Conservation (phyloP, 2,888 invertebrate genomes). For the Watsonalla cultraria region DNA sequence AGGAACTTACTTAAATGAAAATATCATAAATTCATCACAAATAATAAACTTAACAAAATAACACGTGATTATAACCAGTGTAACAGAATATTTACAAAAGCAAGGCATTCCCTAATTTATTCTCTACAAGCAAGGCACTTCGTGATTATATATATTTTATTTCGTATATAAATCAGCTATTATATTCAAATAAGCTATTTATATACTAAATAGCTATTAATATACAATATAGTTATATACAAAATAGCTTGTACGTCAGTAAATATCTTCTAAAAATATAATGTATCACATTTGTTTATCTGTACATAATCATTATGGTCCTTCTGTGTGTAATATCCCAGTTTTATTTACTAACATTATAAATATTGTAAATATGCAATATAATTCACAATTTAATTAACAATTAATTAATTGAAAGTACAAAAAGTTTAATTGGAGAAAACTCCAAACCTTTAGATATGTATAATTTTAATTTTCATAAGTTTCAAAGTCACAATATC, state of each 20-base stretch:
- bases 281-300: slow-evolving; percentile 59
- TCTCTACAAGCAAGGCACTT: slow-evolving; percentile 54
- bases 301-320: slow-evolving; percentile 52
- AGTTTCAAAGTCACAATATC: slow-evolving; percentile 14
- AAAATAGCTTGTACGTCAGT: slow-evolving; percentile 19
- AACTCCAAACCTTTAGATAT: too few species aligned
- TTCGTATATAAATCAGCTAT: slow-evolving; percentile 18
- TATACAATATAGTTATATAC: slow-evolving; percentile 8
- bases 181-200: slow-evolving; percentile 42
- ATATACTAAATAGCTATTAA: slow-evolving; percentile 17
- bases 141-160: slow-evolving; percentile 21
- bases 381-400: slow-evolving; percentile 1
- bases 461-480: too few species aligned
- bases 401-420: too few species aligned
- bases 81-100: slow-evolving; percentile 34
- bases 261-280: slow-evolving; percentile 69
- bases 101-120: slow-evolving; percentile 26
- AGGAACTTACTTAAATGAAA: slow-evolving; percentile 8
- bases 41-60: slow-evolving; percentile 47
- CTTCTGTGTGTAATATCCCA: slow-evolving; percentile 34
- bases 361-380: slow-evolving; percentile 8
- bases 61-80: slow-evolving; percentile 59
- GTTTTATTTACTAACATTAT: slow-evolving; percentile 17
- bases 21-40: slow-evolving; percentile 49
- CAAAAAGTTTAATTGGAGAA: too few species aligned